Evolutionary conservation across 2,888 invertebrate genomes (phyloP).

Genomic region (Drosophila flavopinicola): DNA sequence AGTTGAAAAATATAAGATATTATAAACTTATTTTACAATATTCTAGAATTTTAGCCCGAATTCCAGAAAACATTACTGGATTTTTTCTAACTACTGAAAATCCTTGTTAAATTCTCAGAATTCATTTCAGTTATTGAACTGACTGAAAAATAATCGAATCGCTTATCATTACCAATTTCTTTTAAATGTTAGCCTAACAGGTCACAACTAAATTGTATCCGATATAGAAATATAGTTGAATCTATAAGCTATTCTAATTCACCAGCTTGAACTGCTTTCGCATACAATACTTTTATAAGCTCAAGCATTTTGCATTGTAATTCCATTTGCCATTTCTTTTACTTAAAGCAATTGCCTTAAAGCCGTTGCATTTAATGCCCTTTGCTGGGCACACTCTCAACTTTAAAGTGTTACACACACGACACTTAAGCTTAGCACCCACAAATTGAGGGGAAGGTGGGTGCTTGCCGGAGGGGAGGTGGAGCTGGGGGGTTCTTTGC

Average conservation of each 20-base stretch:
- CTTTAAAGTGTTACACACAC: constrained; percentile 48
- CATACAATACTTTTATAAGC: not conserved
- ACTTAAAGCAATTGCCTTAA: constrained; percentile 38
- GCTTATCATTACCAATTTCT: too few species aligned
- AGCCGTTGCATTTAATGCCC: constrained; percentile 29
- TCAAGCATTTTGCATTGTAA: constrained; percentile 4
- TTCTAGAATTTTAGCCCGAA: too few species aligned
- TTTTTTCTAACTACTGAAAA: too few species aligned
- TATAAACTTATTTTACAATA: too few species aligned
- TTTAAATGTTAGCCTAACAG: too few species aligned
- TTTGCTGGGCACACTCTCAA: constrained; percentile 5
- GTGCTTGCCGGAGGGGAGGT: not conserved
- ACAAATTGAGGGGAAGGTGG: constrained; percentile 14
- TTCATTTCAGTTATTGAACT: too few species aligned
- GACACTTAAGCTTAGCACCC: constrained; percentile 51
- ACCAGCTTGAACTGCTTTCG: not conserved
- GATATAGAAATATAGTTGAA: too few species aligned
- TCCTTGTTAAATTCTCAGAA: too few species aligned
- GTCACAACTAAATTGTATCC: too few species aligned
- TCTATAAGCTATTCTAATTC: not conserved
- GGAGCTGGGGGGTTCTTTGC: not conserved
- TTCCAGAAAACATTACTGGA: too few species aligned
- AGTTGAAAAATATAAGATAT: too few species aligned
- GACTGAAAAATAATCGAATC: too few species aligned
- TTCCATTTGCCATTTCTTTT: constrained; percentile 25